Base-by-base conservation (phyloP, 2,888 invertebrate species). In the Brachypalpus laphriformis region DNA sequence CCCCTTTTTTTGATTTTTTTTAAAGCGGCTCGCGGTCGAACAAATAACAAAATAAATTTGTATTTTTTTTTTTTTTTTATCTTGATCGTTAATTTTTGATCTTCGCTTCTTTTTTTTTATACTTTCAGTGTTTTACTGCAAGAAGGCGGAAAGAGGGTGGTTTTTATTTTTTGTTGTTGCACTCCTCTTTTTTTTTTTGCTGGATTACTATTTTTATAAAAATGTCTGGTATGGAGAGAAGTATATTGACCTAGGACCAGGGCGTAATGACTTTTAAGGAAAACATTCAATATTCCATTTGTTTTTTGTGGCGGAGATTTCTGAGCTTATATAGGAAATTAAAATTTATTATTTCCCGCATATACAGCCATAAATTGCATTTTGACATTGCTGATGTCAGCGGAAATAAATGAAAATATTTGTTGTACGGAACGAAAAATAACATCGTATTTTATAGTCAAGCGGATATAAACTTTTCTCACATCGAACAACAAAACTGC, bases 181-280 rank as follows among this genome's bases (percentile, higher is more conserved):
- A 37, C 42, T 61, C 51, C 37, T 56, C 51, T 42, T 6, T 2
- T 25, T 25, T n/a, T 56, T 66, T 51, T 54, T 72, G 18, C 74
- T 78, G 74, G 78, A 78, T 34, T 61, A 56, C 51, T 74, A 63
- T 61, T 81, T 81, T 20, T 54, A 9, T 8, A 34, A 34, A 34
- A 34, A 28, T n/a, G 68, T 25, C 49, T 42, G 74, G 66, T 22
- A 14, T 57, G 61, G 37, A 22, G 47, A 37, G 18, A 70, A 59
- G 74, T 75, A 61, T 83, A 78, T 78, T 83, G 78, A 74, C 83
- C 83, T 83, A 78, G 78, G 78, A 65, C 78, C 68, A 70, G 76
- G 57, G 74, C 65, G 74, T 75, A 75, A 78, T 83, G 83, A 70
- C 68, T 83, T 65, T 51, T 51, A 74, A 70, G 54, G 34, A 51